Evolutionary conservation across 2,113 vertebrate genomes (phyloP).

Genomic region (Oryctolagus cuniculus): DNA sequence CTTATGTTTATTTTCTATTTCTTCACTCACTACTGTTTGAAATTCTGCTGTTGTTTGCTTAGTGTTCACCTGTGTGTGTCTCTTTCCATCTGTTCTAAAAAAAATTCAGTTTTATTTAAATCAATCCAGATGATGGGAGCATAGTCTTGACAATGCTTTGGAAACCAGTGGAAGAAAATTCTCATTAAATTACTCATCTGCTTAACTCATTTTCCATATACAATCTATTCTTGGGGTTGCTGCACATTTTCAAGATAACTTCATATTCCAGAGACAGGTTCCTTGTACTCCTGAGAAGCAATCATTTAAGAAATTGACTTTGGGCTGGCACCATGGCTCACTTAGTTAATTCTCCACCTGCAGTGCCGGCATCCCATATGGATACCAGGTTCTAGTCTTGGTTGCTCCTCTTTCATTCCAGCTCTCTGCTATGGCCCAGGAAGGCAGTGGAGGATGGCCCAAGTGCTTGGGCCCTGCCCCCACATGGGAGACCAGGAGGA

Average conservation of each 20-base stretch:
- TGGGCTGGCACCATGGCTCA: background rate
- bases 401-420: too few species aligned
- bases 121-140: conserved; percentile 60
- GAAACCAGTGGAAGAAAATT: conserved; percentile 6
- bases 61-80: conserved; percentile 9
- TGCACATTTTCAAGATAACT: conserved; percentile 6
- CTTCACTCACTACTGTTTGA: conserved; percentile 39
- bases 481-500: too few species aligned
- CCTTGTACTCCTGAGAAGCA: conserved; percentile 55
- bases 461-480: too few species aligned
- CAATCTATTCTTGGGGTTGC: background rate
- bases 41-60: conserved; percentile 62
- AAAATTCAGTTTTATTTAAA: conserved; percentile 72
- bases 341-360: too few species aligned
- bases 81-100: conserved; percentile 69
- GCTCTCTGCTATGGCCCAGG: too few species aligned
- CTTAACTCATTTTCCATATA: background rate
- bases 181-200: conserved; percentile 16
- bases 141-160: background rate
- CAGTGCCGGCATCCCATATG: too few species aligned
- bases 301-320: conserved; percentile 62
- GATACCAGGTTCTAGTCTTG: too few species aligned
- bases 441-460: too few species aligned
- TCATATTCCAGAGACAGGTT: background rate
- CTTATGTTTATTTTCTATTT: conserved; percentile 45